These are phyloP conservation scores for Noctua fimbriata DNA, from an alignment of 2,888 invertebrate genomes.

Conservation along the genomic window DNA sequence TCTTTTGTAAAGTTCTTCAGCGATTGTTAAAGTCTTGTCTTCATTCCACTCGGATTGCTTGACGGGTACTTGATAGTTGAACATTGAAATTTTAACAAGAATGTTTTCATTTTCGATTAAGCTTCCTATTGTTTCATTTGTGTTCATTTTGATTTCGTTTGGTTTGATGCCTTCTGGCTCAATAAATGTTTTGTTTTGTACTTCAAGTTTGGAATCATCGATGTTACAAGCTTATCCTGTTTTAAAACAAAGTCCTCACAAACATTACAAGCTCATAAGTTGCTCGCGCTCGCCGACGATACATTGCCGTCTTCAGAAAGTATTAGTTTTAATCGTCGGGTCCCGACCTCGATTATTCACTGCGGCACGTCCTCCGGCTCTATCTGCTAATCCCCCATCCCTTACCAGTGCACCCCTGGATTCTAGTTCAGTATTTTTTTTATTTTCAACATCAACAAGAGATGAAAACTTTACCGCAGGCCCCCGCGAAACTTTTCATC, in stretches of 20 bases:
- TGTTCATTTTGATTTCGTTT: conserved; percentile 14
- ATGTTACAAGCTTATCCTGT: conserved; percentile 35
- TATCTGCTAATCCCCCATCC: conserved; percentile 74
- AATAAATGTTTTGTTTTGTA: not conserved
- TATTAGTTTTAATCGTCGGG: conserved; percentile 77
- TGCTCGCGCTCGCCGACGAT: conserved; percentile 55
- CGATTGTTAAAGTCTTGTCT: conserved; percentile 52
- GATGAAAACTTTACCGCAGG: conserved; percentile 84
- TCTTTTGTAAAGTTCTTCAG: conserved; percentile 63
- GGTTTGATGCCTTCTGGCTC: conserved; percentile 1
- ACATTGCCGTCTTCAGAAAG: conserved; percentile 72
- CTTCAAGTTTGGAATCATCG: conserved; percentile 18
- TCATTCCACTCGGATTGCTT: conserved; percentile 44
- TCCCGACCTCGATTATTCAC: conserved; percentile 77
- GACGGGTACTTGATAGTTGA: conserved; percentile 49
- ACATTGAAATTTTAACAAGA: conserved; percentile 48
- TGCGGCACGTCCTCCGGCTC: conserved; percentile 74
- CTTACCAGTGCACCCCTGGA: conserved; percentile 72
- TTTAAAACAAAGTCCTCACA: conserved; percentile 49
- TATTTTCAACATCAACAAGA: conserved; percentile 85
- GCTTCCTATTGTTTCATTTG: conserved; percentile 34
- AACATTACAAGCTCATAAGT: conserved; percentile 56
- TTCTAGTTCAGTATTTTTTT: conserved; percentile 77
- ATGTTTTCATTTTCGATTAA: conserved; percentile 43
- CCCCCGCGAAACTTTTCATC: conserved; percentile 82